Conservation (phyloP, 2,797 vertebrate species). For the Anguilla obscura region DNA sequence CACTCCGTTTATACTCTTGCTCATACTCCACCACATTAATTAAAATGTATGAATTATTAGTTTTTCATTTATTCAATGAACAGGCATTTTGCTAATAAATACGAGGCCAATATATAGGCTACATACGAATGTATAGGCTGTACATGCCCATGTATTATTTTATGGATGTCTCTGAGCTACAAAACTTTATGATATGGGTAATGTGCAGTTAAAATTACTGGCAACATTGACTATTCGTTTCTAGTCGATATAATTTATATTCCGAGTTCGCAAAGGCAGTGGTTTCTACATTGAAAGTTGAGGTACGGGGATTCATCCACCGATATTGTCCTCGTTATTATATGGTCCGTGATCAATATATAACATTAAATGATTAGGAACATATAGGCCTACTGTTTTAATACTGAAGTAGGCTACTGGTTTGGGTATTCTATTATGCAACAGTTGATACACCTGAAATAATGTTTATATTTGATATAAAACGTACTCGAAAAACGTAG, state of each 20-base stretch:
- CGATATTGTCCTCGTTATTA: background rate
- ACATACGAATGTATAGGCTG: background rate
- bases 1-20: too few species aligned
- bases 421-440: background rate
- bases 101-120: background rate
- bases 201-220: background rate
- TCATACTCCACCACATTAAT: too few species aligned
- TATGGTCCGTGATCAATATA: background rate
- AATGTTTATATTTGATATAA: background rate
- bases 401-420: background rate
- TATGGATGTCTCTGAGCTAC: background rate
- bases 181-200: background rate
- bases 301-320: background rate
- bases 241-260: background rate
- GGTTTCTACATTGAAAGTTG: background rate
- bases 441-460: background rate
- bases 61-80: background rate
- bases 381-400: background rate
- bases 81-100: background rate
- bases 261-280: background rate
- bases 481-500: background rate
- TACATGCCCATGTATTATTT: background rate
- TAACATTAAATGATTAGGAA: background rate
- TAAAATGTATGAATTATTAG: background rate
- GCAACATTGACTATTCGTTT: background rate